phyloP scores from a whole-genome alignment of 2,888 invertebrate species.

The Thymelicus sylvestris region DNA sequence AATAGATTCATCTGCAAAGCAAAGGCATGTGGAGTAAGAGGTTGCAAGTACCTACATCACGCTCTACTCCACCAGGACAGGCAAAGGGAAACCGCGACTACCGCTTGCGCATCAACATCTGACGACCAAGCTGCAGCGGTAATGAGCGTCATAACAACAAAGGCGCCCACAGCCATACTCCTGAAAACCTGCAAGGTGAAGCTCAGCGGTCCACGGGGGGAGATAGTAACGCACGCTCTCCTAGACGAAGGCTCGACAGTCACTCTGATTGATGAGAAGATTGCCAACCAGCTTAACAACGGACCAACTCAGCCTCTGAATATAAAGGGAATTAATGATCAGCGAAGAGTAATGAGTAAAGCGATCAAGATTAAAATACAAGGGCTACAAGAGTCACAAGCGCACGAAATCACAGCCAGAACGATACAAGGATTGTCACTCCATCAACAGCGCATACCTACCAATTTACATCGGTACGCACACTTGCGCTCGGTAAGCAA shows the following conservation, averaged over 20 bases:
- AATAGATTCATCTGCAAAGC: background rate
- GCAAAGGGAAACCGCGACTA: too few species aligned
- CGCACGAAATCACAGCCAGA: too few species aligned
- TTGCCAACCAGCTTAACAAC: background rate
- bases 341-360: too few species aligned
- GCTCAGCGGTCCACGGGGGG: conserved; percentile 32
- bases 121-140: background rate
- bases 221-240: conserved; percentile 27
- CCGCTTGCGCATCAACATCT: background rate
- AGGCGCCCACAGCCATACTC: background rate
- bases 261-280: conserved; percentile 29
- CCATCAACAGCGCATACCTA: too few species aligned
- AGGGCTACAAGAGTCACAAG: too few species aligned
- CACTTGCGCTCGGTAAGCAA: background rate
- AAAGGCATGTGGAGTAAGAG: background rate
- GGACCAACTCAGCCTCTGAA: background rate
- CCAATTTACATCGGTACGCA: background rate
- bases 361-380: too few species aligned
- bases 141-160: background rate
- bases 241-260: conserved; percentile 40
- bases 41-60: background rate
- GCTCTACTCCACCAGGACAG: background rate
- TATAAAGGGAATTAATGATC: background rate
- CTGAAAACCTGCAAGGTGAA: background rate
- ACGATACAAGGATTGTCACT: too few species aligned